phyloP scores from a whole-genome alignment of 2,797 vertebrate genomes.

The Synaphobranchus kaupii region DNA sequence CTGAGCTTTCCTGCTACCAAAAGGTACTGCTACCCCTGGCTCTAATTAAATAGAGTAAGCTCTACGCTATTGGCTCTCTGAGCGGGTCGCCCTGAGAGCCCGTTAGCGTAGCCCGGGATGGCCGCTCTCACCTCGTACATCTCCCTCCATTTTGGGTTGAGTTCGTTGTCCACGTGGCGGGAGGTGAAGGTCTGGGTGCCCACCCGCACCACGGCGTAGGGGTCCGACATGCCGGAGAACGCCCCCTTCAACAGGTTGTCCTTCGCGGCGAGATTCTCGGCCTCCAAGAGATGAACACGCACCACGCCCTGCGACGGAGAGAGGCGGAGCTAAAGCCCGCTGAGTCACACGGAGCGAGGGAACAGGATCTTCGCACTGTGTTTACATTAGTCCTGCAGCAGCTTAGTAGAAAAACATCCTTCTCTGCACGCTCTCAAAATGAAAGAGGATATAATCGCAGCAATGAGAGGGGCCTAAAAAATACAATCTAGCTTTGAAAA shows the following conservation, averaged over 20 bases:
- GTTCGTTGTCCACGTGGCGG: constrained; percentile 82
- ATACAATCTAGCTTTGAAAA: background rate
- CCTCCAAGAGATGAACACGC: constrained; percentile 85
- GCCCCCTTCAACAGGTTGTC: constrained; percentile 89
- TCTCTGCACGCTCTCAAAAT: background rate
- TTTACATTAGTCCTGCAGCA: background rate
- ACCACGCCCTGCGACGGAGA: constrained; percentile 79
- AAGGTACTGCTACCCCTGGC: no score
- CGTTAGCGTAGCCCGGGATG: background rate
- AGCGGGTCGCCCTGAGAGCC: background rate
- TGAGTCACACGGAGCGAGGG: background rate
- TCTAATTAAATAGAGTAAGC: background rate
- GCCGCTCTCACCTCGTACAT: constrained; percentile 83
- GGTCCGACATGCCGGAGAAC: constrained; percentile 90
- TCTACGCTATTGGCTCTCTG: background rate
- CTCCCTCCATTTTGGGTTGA: constrained; percentile 91
- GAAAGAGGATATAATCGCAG: constrained; percentile 5
- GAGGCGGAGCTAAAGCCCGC: background rate
- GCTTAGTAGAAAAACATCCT: background rate
- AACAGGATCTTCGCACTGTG: background rate
- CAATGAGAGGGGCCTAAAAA: background rate
- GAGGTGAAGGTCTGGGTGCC: constrained; percentile 91
- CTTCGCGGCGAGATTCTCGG: constrained; percentile 82
- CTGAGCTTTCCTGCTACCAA: background rate
- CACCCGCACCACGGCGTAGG: constrained; percentile 85